A percentile compares a stretch with the other conserved stretches of the same genome.
Conservation (phyloP, 2,797 vertebrate species). For the Delichon dasypus region DNA sequence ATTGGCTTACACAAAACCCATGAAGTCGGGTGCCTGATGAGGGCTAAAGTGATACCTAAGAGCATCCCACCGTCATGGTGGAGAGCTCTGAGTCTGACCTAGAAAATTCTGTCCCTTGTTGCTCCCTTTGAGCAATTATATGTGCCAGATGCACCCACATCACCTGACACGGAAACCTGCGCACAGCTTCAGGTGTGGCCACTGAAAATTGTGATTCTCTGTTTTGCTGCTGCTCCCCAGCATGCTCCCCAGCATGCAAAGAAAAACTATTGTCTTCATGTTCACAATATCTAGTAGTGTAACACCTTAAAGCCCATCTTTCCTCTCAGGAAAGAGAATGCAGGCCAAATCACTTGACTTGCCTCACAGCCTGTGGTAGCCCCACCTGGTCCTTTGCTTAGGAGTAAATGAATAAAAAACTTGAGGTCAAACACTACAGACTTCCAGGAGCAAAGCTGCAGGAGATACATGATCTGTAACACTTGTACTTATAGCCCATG, state of each 20-base stretch:
- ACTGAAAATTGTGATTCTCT: background rate
- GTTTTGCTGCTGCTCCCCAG: background rate
- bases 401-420: background rate
- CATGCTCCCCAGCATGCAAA: background rate
- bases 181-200: background rate
- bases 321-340: background rate
- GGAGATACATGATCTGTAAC: background rate
- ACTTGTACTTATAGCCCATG: background rate
- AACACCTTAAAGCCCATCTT: background rate
- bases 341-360: background rate
- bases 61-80: rapidly evolving
- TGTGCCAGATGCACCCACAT: background rate
- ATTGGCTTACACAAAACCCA: background rate
- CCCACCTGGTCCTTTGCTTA: background rate
- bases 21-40: background rate
- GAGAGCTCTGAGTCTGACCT: background rate
- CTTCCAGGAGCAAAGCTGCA: background rate
- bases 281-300: background rate
- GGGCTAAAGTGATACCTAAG: background rate
- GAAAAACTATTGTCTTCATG: background rate
- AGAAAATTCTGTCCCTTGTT: background rate
- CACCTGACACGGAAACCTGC: background rate
- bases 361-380: background rate
- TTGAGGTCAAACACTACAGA: background rate
- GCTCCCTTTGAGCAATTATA: rapidly evolving